Percentiles rank a stretch among this genome's conserved stretches.
Conservation (phyloP, 64 coral and sea anemone genomes). For the Porites australiensis region DNA sequence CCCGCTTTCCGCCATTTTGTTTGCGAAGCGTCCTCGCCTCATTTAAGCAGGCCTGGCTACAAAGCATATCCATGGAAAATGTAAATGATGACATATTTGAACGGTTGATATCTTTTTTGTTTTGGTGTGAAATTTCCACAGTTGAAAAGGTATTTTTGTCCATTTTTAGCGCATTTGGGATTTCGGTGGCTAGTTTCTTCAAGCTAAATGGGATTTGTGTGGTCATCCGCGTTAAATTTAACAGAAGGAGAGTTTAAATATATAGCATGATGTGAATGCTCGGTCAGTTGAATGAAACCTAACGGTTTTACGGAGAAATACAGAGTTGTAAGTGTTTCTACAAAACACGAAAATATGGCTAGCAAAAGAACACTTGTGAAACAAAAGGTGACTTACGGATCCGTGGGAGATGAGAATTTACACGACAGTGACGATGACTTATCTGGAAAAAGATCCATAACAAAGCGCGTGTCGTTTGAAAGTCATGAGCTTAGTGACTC, state of each 20-base stretch:
- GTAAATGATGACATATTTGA: constrained; percentile 18
- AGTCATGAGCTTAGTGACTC: constrained; percentile 31
- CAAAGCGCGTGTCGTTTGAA: constrained; percentile 53
- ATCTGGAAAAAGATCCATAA: constrained; percentile 8
- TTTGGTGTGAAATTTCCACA: constrained; percentile 15
- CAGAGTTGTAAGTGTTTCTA: neutral
- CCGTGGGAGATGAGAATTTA: constrained; percentile 10
- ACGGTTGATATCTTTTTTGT: neutral
- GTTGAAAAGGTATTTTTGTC: neutral
- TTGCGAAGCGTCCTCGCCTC: neutral
- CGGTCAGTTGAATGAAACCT: neutral
- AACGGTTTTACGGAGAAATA: constrained; percentile 13
- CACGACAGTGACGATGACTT: constrained; percentile 6
- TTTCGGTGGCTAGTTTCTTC: neutral
- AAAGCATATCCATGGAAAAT: constrained; percentile 35
- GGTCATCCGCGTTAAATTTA: neutral
- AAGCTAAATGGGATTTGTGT: neutral
- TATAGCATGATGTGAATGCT: neutral
- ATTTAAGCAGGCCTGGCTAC: neutral
- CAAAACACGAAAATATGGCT: neutral
- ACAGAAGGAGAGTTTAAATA: neutral
- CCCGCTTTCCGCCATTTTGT: neutral
- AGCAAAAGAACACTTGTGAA: constrained; percentile 55
- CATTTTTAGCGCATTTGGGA: neutral
- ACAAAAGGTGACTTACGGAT: constrained; percentile 42